Percentiles rank a stretch among this genome's conserved stretches.
These are phyloP conservation scores for Caranx ignobilis DNA, from an alignment of 2,113 vertebrate species.

Conservation along the genomic window DNA sequence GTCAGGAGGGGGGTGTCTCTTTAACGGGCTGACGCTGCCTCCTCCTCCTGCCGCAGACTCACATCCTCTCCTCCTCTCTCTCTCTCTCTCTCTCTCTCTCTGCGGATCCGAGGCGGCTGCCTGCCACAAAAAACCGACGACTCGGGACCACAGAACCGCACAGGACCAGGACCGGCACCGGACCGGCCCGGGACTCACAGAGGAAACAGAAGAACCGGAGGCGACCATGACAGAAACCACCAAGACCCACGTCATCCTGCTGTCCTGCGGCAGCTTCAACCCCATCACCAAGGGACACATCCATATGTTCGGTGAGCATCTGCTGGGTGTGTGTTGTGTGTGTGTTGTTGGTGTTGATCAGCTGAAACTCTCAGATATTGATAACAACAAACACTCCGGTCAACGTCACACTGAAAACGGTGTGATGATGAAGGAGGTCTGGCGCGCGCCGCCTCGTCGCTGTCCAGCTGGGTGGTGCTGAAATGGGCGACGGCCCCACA, in stretches of 20 bases:
- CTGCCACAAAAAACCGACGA: constrained; percentile 16
- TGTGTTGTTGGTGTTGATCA: not conserved
- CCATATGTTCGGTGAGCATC: constrained; percentile 95
- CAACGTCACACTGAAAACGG: not conserved
- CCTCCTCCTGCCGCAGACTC: not conserved
- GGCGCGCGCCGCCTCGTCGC: not conserved
- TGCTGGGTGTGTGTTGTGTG: not conserved
- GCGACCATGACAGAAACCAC: constrained; percentile 89
- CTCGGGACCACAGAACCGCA: not conserved
- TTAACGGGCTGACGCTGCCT: not conserved
- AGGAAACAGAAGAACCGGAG: not conserved
- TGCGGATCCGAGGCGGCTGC: constrained; percentile 21
- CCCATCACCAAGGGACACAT: constrained; percentile 97
- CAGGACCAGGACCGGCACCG: constrained; percentile 47
- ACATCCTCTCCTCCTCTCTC: not conserved
- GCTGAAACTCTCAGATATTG: not conserved
- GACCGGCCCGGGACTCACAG: constrained; percentile 26
- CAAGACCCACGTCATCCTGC: constrained; percentile 95
- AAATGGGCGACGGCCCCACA: constrained; percentile 27
- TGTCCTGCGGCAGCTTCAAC: constrained; percentile 98
- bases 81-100: constrained; percentile 24
- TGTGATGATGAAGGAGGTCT: not conserved
- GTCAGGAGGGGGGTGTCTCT: not conserved
- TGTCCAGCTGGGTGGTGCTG: constrained; percentile 56
- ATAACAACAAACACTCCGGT: not conserved